Evolutionary conservation across 2,113 vertebrate species (phyloP).

Genomic region (Sprattus sprattus): DNA sequence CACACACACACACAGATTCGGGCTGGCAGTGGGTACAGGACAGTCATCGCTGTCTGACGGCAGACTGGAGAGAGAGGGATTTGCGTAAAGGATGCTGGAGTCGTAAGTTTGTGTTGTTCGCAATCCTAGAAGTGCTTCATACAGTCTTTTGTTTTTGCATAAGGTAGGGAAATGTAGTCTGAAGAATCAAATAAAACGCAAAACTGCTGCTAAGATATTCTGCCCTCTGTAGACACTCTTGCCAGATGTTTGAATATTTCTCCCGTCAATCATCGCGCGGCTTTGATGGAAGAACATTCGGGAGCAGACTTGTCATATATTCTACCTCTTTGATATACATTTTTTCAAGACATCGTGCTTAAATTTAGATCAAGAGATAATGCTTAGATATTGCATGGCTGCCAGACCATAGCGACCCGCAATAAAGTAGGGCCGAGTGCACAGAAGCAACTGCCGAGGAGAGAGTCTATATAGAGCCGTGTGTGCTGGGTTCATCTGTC

Average conservation of each 20-base stretch:
- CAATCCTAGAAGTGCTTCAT: constrained; percentile 8
- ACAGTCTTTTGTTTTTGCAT: not conserved
- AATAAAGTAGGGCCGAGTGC: not conserved
- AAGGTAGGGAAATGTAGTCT: not conserved
- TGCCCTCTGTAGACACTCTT: not conserved
- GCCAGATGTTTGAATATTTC: constrained; percentile 10
- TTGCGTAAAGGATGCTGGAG: constrained; percentile 46
- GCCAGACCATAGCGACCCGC: not conserved
- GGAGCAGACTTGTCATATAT: not conserved
- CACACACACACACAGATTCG: constrained; percentile 3
- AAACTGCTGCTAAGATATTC: not conserved
- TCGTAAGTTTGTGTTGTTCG: constrained; percentile 42
- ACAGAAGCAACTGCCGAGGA: not conserved
- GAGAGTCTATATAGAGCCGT: not conserved
- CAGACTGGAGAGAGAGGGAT: constrained; percentile 25
- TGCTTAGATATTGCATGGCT: constrained; percentile 1
- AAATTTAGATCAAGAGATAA: not conserved
- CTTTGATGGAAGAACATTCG: not conserved
- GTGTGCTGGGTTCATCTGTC: not conserved
- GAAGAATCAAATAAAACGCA: not conserved
- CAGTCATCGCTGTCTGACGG: constrained; percentile 23
- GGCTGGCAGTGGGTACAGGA: constrained; percentile 26
- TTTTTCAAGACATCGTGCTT: not conserved
- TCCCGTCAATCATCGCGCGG: not conserved
- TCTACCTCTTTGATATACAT: not conserved